Evolutionary conservation across 2,888 invertebrate genomes (phyloP).

Genomic region (Chrysolina oricalcia): DNA sequence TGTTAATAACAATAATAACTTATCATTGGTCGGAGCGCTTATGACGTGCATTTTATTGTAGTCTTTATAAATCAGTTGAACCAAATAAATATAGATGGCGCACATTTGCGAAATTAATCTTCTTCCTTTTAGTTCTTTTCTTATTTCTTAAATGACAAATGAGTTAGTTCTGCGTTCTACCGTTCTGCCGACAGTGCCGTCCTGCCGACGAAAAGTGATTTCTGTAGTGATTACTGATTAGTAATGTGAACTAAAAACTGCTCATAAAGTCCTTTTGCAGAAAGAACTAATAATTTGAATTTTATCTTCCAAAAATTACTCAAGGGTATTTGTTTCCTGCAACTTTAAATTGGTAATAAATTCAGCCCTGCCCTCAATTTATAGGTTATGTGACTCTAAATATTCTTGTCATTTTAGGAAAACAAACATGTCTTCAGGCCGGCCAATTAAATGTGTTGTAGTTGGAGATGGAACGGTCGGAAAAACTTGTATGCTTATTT

Average conservation of each 20-base stretch:
- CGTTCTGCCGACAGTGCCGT: no score
- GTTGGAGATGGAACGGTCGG: slow-evolving; percentile 96
- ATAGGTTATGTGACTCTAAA: neutral
- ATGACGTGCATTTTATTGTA: no score
- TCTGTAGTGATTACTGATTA: neutral
- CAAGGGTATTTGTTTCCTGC: neutral
- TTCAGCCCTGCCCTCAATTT: slow-evolving; percentile 24
- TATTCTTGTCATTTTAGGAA: slow-evolving; percentile 25
- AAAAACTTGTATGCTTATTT: slow-evolving; percentile 95
- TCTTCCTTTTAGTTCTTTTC: no score
- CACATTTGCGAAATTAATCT: no score
- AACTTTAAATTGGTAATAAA: slow-evolving; percentile 4
- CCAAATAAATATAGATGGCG: no score
- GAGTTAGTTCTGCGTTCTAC: no score
- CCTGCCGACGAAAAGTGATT: no score
- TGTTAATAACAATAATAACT: no score
- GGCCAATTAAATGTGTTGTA: slow-evolving; percentile 93
- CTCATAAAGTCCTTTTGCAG: neutral
- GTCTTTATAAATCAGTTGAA: no score
- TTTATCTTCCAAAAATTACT: neutral
- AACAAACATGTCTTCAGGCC: slow-evolving; percentile 87
- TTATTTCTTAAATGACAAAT: no score
- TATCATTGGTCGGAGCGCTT: no score
- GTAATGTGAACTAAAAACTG: neutral
- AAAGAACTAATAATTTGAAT: neutral